These are phyloP conservation scores for Ochlodes sylvanus DNA, from an alignment of 2,888 invertebrate genomes.

Conservation along the genomic window DNA sequence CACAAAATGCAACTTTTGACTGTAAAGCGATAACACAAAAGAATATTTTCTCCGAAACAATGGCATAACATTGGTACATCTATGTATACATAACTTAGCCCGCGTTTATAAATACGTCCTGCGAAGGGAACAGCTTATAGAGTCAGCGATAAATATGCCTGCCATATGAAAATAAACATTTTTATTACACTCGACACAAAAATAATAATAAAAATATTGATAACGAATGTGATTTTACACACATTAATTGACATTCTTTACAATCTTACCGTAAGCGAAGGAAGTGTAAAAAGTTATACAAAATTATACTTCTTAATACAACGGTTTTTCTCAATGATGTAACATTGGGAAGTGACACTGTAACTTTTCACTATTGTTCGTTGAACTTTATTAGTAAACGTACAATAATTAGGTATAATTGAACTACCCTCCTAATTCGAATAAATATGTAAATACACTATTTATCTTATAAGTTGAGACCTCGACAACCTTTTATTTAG, in stretches of 20 bases:
- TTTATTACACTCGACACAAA: background rate
- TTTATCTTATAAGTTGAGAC: conserved; percentile 26
- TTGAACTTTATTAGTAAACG: background rate
- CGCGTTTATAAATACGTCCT: conserved; percentile 67
- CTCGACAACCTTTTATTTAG: conserved; percentile 21
- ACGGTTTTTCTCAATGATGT: no score
- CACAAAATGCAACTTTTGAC: conserved; percentile 78
- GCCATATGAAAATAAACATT: conserved; percentile 8
- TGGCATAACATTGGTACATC: conserved; percentile 76
- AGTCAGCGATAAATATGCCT: conserved; percentile 5
- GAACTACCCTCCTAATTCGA: conserved; percentile 4
- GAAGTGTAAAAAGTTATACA: conserved; percentile 6
- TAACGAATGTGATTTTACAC: background rate
- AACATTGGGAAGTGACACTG: background rate
- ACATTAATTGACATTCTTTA: conserved; percentile 23
- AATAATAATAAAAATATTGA: no score
- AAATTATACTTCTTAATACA: background rate
- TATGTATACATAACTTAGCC: conserved; percentile 60
- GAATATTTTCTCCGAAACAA: conserved; percentile 73
- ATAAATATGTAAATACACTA: conserved; percentile 14
- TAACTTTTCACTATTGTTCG: background rate
- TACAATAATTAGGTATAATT: background rate
- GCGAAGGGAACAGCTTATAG: background rate
- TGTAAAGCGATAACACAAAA: conserved; percentile 75
- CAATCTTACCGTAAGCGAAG: conserved; percentile 3